Evolutionary conservation across 2,113 vertebrate genomes (phyloP).

Genomic region (Thamnophis sirtalis): DNA sequence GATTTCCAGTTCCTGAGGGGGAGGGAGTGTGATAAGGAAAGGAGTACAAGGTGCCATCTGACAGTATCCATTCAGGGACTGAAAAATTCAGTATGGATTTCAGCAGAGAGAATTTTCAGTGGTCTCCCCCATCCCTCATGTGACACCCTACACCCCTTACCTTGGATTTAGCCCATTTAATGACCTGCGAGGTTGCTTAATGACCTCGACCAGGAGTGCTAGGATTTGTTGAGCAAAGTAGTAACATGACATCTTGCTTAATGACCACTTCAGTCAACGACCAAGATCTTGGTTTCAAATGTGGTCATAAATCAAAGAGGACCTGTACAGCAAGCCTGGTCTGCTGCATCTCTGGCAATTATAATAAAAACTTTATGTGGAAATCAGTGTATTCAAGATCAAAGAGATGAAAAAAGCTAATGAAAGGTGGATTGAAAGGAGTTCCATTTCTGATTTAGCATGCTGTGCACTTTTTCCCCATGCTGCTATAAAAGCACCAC

Average conservation of each 20-base stretch:
- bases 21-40: background rate
- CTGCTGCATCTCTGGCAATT: background rate
- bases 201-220: background rate
- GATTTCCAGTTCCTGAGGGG: background rate
- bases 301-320: background rate
- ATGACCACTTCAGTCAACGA: background rate
- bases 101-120: background rate
- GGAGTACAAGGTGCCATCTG: background rate
- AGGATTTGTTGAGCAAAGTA: background rate
- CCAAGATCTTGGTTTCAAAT: background rate
- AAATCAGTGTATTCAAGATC: background rate
- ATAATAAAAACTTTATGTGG: background rate
- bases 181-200: background rate
- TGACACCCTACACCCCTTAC: background rate
- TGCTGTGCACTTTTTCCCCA: background rate
- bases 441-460: background rate
- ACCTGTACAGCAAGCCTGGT: background rate
- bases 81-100: background rate
- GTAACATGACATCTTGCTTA: background rate
- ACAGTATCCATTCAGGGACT: background rate
- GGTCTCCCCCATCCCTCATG: background rate
- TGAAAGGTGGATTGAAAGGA: background rate
- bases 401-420: background rate
- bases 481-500: background rate
- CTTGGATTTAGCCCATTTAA: background rate